Evolutionary conservation across 2,888 invertebrate species (phyloP), one percentile per base, ranked within the genome.

Genomic region (Lasiommata megera): DNA sequence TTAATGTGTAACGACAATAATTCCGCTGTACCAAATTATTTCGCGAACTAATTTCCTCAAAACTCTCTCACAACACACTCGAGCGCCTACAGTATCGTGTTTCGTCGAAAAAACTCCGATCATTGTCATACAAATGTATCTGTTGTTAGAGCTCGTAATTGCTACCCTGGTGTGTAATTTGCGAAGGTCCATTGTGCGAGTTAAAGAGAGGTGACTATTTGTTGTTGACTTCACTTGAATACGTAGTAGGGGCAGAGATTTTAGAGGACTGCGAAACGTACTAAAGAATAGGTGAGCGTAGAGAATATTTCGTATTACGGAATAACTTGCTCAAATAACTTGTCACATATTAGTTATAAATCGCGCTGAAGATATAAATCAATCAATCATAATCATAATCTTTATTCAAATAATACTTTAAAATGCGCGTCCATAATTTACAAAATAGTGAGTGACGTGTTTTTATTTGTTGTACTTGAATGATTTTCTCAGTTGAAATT

Each of bases 91-190:
- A 36, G 74, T 88, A 86, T 89, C 86, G 64, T 74, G 76, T 89
- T 88, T 79, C 89, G 65, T 60, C 67, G 23, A 79, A 83, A 85
- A 80, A 85, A 78, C 43, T 72, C 74, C 69, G 64, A 72, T 77
- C 80, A 87, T 89, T 90, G 88, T 90, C 83, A 90, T 88, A 89
- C 89, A 89, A 89, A 89, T 88, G 79, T 89, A 88, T 89, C 89
- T 85, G 88, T 87, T 85, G 88, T 89, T 83, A 71, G 67, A 65
- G 66, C 65, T 46, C 72, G 82, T 88, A 90, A 88, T 90, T 88
- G 88, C 81, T 65, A 78, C 70, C 73, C 73, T 75, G 75, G 74
- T 77, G 74, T 88, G 80, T 88, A 88, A 89, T 90, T 89, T 87
- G 82, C 78, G 75, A 75, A 73, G 69, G 69, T 62, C 77, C 74